Evolutionary conservation across 2,888 invertebrate genomes (phyloP).

Genomic region (Oxytorus armatus): DNA sequence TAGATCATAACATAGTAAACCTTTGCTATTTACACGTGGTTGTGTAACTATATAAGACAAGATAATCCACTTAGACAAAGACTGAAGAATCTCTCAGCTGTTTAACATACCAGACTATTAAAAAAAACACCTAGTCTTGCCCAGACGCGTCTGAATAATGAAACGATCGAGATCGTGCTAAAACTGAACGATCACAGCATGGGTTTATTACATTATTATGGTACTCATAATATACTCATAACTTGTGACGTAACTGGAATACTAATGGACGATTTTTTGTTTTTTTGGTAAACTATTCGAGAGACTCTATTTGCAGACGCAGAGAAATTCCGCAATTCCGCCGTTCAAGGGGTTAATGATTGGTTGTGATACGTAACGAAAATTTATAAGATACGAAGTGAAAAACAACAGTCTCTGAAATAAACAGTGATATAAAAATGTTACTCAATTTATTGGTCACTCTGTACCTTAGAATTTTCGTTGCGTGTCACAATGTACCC

Average conservation of each 20-base stretch:
- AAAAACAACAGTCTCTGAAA: too few relatives aligned
- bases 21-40: background rate
- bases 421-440: too few relatives aligned
- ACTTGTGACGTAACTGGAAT: background rate
- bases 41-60: slow-evolving; percentile 13
- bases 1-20: background rate
- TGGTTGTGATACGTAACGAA: background rate
- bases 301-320: background rate
- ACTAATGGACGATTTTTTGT: background rate
- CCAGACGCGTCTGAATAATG: too few relatives aligned
- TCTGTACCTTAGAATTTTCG: too few relatives aligned
- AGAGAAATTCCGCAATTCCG: too few relatives aligned
- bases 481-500: too few relatives aligned
- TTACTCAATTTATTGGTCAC: too few relatives aligned
- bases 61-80: slow-evolving; percentile 5
- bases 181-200: background rate
- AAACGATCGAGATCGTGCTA: background rate
- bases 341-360: background rate
- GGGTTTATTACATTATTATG: background rate
- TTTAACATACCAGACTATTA: background rate
- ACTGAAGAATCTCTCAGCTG: background rate
- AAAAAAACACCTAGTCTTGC: background rate
- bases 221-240: background rate
- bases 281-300: background rate
- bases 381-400: too few relatives aligned